Percentiles rank a stretch among this genome's conserved stretches.
These are phyloP conservation scores for Elachura formosa DNA, from an alignment of 2,113 vertebrate species.

Conservation along the genomic window DNA sequence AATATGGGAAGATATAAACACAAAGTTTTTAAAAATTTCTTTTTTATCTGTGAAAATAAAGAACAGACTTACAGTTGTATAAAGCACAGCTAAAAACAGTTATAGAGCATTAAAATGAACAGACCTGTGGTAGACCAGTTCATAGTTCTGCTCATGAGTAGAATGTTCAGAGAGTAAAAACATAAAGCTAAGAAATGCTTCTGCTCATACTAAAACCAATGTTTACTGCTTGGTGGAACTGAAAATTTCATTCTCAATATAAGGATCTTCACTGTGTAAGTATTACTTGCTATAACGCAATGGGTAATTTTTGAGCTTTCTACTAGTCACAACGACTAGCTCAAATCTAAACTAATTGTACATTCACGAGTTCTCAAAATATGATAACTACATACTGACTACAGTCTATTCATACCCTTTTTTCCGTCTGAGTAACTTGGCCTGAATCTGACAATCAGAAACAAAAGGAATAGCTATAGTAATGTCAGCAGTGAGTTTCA, in stretches of 20 bases:
- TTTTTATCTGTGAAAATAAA: background rate
- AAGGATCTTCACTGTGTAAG: background rate
- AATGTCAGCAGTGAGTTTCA: background rate
- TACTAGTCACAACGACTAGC: background rate
- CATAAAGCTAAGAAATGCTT: background rate
- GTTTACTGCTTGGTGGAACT: background rate
- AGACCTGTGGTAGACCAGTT: background rate
- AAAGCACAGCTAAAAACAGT: background rate
- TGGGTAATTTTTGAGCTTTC: background rate
- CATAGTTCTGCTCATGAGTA: background rate
- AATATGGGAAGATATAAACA: background rate
- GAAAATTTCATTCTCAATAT: background rate
- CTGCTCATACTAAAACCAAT: background rate
- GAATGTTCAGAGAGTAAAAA: background rate
- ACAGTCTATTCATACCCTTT: background rate
- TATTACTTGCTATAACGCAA: background rate
- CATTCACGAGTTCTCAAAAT: background rate
- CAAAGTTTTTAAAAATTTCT: background rate
- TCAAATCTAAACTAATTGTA: background rate
- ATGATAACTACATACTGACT: background rate
- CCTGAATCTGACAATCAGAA: background rate
- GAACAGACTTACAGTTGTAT: background rate
- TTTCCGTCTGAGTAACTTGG: background rate
- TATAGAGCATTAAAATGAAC: background rate
- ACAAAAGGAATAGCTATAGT: background rate